Evolutionary conservation across 2,888 invertebrate genomes (phyloP), one percentile per base, ranked within the genome.

Genomic region (Platypus cylindrus): DNA sequence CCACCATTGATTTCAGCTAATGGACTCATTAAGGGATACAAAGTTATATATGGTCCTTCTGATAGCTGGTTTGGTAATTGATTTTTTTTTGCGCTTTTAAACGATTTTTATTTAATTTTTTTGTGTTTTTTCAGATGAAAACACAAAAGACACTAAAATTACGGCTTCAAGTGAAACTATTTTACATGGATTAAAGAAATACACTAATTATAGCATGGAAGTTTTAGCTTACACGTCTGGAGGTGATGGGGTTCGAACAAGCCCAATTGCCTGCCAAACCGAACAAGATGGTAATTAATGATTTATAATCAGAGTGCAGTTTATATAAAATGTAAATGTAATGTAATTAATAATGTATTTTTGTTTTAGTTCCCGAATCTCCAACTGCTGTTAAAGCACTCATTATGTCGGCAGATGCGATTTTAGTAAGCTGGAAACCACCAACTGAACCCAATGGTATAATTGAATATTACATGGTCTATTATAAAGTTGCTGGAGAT

Each of bases 181-280:
- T 51, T 70, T 90, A n/a, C 89, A 89, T 56, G 89, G 89, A 33
- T 70, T 95, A 34, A 85, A 87, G 62, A 91, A 91, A 60, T 93
- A 80, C 65, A 94, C 93, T 2, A 94, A 95, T 65, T 95, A 94
- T 64, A 93, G 90, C 37, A 87, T 95, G 78, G 90, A 93, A 70
- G 90, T 95, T 18, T 65, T 93, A 49, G 91, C 94, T 14, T 93
- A 82, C 52, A 94, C 94, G 5, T 82, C 90, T 36, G 93, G 90
- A 45, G 95, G 95, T 8, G 93, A 94, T 60, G 93, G 94, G 42
- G 90, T 90, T 28, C 76, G 87, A 47, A 81, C 84, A 48, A 70
- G 73, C 12, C 81, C 86, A 5, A 86, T 93, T 48, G 87, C 87
- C 61, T 90, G 93, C 59, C 84, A 84, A 65, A 94, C 94, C 31